Percentiles rank a stretch among this genome's conserved stretches.
phyloP scores from a whole-genome alignment of 2,113 vertebrate genomes.

The Tragelaphus strepsiceros region DNA sequence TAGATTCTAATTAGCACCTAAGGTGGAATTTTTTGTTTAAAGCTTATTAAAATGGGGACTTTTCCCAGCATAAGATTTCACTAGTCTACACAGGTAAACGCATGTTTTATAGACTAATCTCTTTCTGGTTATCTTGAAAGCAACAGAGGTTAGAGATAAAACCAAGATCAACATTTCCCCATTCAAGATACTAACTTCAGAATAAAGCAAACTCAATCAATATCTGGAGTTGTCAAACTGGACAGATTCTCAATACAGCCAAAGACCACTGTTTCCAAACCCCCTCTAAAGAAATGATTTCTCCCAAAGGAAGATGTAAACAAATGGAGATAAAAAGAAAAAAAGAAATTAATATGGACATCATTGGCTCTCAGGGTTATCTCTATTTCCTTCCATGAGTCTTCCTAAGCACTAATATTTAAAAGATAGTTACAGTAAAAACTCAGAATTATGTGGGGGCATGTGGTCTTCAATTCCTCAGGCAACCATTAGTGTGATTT shows the following conservation, averaged over 20 bases:
- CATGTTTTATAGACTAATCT: slow-evolving; percentile 31
- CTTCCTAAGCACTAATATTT: not conserved
- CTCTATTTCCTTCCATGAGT: not conserved
- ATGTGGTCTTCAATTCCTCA: not conserved
- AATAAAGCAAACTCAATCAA: slow-evolving; percentile 33
- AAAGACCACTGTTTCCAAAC: not conserved
- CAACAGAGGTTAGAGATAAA: slow-evolving; percentile 40
- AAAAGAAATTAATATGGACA: not conserved
- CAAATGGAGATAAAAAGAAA: not conserved
- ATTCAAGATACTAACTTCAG: slow-evolving; percentile 9
- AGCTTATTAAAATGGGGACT: slow-evolving; percentile 76
- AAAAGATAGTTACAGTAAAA: not conserved
- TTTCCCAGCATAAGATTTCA: slow-evolving; percentile 83
- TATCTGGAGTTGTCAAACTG: not conserved
- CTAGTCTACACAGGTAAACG: slow-evolving; percentile 56
- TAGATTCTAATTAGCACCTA: slow-evolving; percentile 88
- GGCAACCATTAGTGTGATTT: not conserved
- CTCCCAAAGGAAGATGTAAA: not conserved
- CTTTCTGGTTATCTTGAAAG: slow-evolving; percentile 58
- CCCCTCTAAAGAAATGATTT: not conserved
- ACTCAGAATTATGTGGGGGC: not conserved
- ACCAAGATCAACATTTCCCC: not conserved
- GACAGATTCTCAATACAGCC: not conserved
- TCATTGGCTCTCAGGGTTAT: not conserved
- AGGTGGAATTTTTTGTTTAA: slow-evolving; percentile 85